A percentile compares a stretch with the other conserved stretches of the same genome.
These are phyloP conservation scores for Myotis brandtii DNA, from an alignment of 2,113 vertebrate species.

Conservation along the genomic window DNA sequence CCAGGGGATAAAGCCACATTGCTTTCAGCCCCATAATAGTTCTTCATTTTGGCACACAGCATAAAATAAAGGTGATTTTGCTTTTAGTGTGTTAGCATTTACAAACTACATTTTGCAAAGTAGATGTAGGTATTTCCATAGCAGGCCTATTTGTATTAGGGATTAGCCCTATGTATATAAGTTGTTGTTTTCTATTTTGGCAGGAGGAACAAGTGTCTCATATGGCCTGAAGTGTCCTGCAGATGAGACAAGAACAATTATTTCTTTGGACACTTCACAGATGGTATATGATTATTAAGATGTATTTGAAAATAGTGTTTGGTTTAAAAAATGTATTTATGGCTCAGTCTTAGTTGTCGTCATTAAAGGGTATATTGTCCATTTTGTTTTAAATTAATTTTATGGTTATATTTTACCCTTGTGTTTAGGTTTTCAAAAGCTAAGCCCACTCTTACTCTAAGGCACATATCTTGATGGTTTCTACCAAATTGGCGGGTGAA, in stretches of 20 bases:
- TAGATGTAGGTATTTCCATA: conserved; percentile 53
- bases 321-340: conserved; percentile 2
- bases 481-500: conserved; percentile 26
- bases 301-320: conserved; percentile 3
- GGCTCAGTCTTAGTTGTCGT: not conserved
- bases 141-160: not conserved
- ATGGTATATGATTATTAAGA: conserved; percentile 90
- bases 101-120: conserved; percentile 52
- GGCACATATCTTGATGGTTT: not conserved
- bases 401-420: not conserved
- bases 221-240: conserved; percentile 95
- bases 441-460: conserved; percentile 23
- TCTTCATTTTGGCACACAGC: conserved; percentile 66
- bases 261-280: conserved; percentile 98
- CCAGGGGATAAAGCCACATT: conserved; percentile 34
- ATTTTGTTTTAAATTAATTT: conserved; percentile 48
- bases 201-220: conserved; percentile 98
- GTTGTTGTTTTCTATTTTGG: conserved; percentile 67
- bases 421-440: not conserved
- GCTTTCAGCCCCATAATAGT: conserved; percentile 60
- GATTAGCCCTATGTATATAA: not conserved
- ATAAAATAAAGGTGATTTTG: conserved; percentile 68
- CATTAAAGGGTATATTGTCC: not conserved
- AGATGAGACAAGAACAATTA: conserved; percentile 95
- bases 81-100: conserved; percentile 54